These are phyloP conservation scores for Actenoides lindsayi DNA, from an alignment of 2,113 vertebrate genomes.

Conservation along the genomic window DNA sequence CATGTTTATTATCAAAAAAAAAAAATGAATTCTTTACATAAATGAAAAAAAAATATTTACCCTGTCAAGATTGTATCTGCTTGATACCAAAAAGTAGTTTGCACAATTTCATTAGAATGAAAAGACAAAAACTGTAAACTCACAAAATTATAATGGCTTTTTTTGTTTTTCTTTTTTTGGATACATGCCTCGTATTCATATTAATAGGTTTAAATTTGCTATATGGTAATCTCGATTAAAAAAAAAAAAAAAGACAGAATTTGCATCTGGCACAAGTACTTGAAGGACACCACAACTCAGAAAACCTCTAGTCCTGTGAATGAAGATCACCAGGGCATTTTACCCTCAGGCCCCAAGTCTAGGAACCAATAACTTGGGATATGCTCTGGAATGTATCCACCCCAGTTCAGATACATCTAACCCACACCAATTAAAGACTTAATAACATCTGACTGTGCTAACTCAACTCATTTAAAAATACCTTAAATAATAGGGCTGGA, in stretches of 20 bases:
- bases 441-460: neutral
- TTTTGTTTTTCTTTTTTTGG: neutral
- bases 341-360: neutral
- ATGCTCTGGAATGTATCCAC: neutral
- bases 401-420: neutral
- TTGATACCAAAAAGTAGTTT: neutral
- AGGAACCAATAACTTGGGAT: neutral
- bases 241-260: neutral
- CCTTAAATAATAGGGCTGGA: neutral
- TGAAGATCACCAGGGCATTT: neutral
- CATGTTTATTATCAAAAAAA: neutral
- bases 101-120: neutral
- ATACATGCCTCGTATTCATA: neutral
- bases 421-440: neutral
- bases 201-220: neutral
- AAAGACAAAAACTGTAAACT: neutral
- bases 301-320: neutral
- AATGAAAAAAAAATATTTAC: neutral
- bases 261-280: neutral
- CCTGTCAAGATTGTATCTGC: neutral
- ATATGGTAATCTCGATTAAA: neutral
- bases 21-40: neutral
- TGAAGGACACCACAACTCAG: neutral
- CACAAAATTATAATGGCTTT: neutral
- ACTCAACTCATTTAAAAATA: neutral